Percentiles rank a stretch among this genome's conserved stretches.
These are phyloP conservation scores for Neelides sp. DNA, from an alignment of 1,140 invertebrate genomes.

Conservation along the genomic window DNA sequence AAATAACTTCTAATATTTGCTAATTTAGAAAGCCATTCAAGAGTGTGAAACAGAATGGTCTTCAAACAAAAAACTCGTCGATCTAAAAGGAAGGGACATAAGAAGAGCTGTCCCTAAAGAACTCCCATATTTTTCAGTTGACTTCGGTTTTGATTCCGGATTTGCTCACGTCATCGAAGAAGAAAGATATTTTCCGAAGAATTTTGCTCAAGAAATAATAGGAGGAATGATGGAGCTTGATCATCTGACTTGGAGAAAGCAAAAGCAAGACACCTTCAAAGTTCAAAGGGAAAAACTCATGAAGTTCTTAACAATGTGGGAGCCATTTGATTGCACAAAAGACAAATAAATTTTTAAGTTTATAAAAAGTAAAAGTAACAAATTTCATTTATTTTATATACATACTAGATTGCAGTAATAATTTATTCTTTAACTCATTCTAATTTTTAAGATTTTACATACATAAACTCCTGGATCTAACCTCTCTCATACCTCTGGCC, in stretches of 20 bases:
- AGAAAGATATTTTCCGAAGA: conserved; percentile 66
- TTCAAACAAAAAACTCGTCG: conserved; percentile 87
- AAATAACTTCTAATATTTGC: conserved; percentile 7
- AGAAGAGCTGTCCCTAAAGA: conserved; percentile 77
- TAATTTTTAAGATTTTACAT: no score
- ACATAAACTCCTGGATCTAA: no score
- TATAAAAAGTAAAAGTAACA: no score
- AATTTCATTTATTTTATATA: no score
- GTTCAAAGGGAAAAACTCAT: conserved; percentile 54
- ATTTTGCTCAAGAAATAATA: conserved; percentile 93
- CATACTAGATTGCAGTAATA: no score
- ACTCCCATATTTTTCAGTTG: conserved; percentile 83
- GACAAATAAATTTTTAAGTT: no score
- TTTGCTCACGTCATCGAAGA: conserved; percentile 96
- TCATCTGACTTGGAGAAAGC: conserved; percentile 69
- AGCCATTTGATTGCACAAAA: conserved; percentile 44
- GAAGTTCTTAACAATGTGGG: conserved; percentile 52
- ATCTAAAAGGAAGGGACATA: conserved; percentile 60
- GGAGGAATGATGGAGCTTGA: conserved; percentile 86
- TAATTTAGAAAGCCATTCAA: conserved; percentile 69
- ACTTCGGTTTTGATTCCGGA: conserved; percentile 78
- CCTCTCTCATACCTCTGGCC: no score
- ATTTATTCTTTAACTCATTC: no score
- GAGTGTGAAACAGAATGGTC: conserved; percentile 92
- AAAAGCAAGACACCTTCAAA: conserved; percentile 55